phyloP scores from a whole-genome alignment of 2,797 vertebrate genomes.

The Hippocampus kuda region DNA sequence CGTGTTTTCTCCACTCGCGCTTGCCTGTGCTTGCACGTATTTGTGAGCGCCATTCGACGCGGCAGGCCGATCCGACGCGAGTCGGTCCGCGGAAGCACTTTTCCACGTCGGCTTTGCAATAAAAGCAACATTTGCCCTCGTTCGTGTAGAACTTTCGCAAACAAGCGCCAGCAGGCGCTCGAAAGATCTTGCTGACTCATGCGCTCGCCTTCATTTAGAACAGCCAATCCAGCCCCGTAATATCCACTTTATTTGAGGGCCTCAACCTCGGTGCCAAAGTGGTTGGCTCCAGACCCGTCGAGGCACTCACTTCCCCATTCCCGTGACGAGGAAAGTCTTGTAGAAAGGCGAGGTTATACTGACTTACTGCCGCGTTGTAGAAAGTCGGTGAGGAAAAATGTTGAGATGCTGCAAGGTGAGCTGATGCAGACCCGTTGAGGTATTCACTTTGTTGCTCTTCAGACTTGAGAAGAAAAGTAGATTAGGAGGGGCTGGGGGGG shows the following conservation, averaged over 20 bases:
- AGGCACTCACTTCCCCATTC: too few species aligned
- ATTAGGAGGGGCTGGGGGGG: too few species aligned
- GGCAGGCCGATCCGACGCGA: neutral
- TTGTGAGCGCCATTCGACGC: neutral
- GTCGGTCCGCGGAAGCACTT: neutral
- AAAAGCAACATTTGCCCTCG: neutral
- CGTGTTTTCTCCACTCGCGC: conserved; percentile 39
- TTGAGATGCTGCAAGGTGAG: too few species aligned
- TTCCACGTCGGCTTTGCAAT: neutral
- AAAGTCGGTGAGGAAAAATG: too few species aligned
- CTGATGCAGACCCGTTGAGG: too few species aligned
- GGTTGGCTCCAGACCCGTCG: neutral
- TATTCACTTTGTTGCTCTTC: too few species aligned
- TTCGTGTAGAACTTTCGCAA: conserved; percentile 13
- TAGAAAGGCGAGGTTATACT: too few species aligned
- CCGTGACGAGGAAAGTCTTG: too few species aligned
- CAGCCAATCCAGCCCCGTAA: conserved; percentile 48
- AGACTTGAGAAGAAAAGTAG: too few species aligned
- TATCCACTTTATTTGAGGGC: conserved; percentile 40
- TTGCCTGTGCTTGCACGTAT: conserved; percentile 42
- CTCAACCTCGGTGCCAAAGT: neutral
- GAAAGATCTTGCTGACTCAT: conserved; percentile 39
- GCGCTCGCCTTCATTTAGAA: conserved; percentile 44
- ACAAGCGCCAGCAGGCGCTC: conserved; percentile 45
- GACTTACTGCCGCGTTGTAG: too few species aligned